Percentiles rank a stretch among this genome's conserved stretches.
These are phyloP conservation scores for Metaphire vulgaris DNA, from an alignment of 1,140 invertebrate genomes.

Conservation along the genomic window DNA sequence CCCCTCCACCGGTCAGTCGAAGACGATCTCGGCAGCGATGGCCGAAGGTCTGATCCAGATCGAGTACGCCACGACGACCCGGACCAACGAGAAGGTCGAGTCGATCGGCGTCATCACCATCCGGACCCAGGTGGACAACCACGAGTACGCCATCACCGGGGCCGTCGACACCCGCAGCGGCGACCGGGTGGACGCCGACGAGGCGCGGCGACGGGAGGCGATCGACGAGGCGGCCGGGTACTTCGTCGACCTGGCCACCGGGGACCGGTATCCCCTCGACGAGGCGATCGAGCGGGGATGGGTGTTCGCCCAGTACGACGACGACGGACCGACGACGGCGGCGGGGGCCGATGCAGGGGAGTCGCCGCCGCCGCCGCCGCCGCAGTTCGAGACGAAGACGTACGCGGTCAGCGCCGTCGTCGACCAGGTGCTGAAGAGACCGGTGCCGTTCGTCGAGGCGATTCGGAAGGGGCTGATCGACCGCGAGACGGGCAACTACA, in stretches of 20 bases:
- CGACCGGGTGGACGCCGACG: slow-evolving; percentile 17
- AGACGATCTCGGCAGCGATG: neutral
- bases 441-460: slow-evolving; percentile 22
- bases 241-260: slow-evolving; percentile 22
- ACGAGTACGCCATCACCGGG: slow-evolving; percentile 8
- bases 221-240: slow-evolving; percentile 25
- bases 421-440: slow-evolving; percentile 15
- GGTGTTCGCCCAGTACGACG: slow-evolving; percentile 6
- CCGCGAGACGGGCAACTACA: slow-evolving; percentile 22
- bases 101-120: slow-evolving; percentile 24
- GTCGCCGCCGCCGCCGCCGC: no score
- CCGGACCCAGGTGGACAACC: slow-evolving; percentile 18
- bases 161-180: slow-evolving; percentile 11
- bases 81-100: slow-evolving; percentile 20
- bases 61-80: slow-evolving; percentile 22
- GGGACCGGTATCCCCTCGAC: neutral
- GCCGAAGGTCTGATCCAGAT: slow-evolving; percentile 7
- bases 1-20: slow-evolving; percentile 16
- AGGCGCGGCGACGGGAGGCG: slow-evolving; percentile 19
- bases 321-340: neutral
- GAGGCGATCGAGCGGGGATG: slow-evolving; percentile 11
- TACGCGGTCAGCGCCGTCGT: slow-evolving; percentile 27
- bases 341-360: neutral
- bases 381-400: slow-evolving; percentile 18
- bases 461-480: slow-evolving; percentile 23